Conservation (phyloP, 1,140 invertebrate species). For the Ceratoteleas bidentatus region DNA sequence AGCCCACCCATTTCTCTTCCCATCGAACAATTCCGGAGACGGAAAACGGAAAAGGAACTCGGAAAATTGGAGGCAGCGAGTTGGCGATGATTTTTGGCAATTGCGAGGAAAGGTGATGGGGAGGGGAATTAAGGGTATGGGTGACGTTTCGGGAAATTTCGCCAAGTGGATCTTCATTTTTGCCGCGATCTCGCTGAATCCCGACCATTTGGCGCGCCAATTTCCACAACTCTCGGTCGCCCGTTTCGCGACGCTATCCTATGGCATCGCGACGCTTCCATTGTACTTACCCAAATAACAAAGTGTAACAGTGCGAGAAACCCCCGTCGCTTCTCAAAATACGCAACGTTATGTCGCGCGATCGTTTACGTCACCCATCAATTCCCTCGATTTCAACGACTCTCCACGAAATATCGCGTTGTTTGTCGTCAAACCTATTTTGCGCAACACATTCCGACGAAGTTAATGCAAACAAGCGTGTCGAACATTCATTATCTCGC, state of each 20-base stretch:
- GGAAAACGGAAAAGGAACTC: too few relatives aligned
- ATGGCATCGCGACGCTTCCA: slow-evolving; percentile 4
- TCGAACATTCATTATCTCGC: slow-evolving; percentile 22
- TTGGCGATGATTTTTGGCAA: too few relatives aligned
- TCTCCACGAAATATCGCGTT: slow-evolving; percentile 20
- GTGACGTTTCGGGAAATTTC: neutral
- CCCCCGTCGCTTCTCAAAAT: slow-evolving; percentile 16
- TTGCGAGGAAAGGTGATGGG: too few relatives aligned
- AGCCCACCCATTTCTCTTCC: too few relatives aligned
- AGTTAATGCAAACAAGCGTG: slow-evolving; percentile 14
- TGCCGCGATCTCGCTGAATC: neutral
- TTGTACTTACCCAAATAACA: slow-evolving; percentile 11
- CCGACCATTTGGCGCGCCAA: slow-evolving; percentile 1
- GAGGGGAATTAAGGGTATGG: too few relatives aligned
- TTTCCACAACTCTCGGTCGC: slow-evolving; percentile 1
- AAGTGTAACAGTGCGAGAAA: slow-evolving; percentile 15
- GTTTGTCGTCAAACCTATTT: slow-evolving; percentile 30
- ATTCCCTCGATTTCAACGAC: slow-evolving; percentile 28
- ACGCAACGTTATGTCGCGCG: slow-evolving; percentile 21
- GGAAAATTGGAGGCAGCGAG: too few relatives aligned
- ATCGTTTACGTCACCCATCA: slow-evolving; percentile 26
- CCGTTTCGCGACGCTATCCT: neutral
- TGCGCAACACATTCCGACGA: slow-evolving; percentile 8
- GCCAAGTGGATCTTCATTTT: slow-evolving; percentile 1
- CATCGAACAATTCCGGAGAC: too few relatives aligned